These are phyloP conservation scores for Drosophila hamatofila DNA, from an alignment of 2,888 invertebrate species.

Conservation along the genomic window DNA sequence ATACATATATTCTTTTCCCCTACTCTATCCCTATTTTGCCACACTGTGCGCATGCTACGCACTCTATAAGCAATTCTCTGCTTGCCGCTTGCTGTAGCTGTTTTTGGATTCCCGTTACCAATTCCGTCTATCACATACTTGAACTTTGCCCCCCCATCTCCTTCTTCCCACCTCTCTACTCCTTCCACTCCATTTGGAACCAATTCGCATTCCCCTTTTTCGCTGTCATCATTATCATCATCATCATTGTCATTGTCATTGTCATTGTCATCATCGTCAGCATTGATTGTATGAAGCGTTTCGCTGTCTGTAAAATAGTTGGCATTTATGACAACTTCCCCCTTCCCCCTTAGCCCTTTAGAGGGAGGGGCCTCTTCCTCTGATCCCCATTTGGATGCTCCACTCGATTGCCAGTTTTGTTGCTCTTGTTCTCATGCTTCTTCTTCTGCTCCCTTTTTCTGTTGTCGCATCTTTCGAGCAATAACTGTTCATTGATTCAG, in stretches of 20 bases:
- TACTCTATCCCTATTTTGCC: not conserved
- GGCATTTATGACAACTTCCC: conserved; percentile 44
- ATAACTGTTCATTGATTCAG: conserved; percentile 20
- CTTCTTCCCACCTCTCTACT: not conserved
- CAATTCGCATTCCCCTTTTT: conserved; percentile 40
- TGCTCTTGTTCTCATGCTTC: not conserved
- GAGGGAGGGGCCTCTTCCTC: no score
- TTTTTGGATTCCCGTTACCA: conserved; percentile 17
- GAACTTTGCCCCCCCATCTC: not conserved
- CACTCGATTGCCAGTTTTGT: conserved; percentile 28
- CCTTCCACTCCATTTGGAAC: conserved; percentile 3
- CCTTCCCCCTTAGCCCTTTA: not conserved
- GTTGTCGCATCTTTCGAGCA: conserved; percentile 30
- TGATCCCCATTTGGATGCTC: conserved; percentile 19
- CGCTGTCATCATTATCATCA: conserved; percentile 50
- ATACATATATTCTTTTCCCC: no score
- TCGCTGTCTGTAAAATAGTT: conserved; percentile 50
- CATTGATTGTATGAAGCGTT: conserved; percentile 61
- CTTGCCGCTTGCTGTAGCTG: conserved; percentile 2
- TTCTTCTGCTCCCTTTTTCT: not conserved
- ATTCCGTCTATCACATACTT: conserved; percentile 13
- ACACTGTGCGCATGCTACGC: conserved; percentile 17
- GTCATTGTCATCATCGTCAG: conserved; percentile 49
- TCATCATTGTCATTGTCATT: conserved; percentile 26
- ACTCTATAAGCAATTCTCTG: not conserved